Evolutionary conservation across 2,888 invertebrate species (phyloP), one percentile per base, ranked within the genome.

Genomic region (Drosophila neonasuta): DNA sequence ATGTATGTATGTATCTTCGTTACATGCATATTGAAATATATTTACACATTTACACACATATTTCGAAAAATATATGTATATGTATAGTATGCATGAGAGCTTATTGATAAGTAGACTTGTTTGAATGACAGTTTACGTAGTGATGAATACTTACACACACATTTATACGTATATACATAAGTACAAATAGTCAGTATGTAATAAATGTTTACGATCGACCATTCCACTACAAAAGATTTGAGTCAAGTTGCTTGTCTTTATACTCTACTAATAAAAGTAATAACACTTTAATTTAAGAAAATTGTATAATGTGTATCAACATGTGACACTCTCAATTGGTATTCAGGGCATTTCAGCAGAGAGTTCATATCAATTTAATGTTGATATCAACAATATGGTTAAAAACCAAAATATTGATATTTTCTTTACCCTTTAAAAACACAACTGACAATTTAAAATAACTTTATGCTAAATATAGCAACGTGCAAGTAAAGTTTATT

Each of bases 111-210:
- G 15, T 7, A 10, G 6, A 17, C 17, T n/a, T 42, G 32, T 44
- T 54, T 52, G 42, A 29, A 32, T 52, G 52, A 42, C 52, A 42
- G 41, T 17, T 30, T 52, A 52, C 52, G 41, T 44, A 15, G 42
- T 76, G 30, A 44, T 5, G 34, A 44, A 41, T 50, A 9, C n/a
- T 36, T 52, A 15, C 3, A 10, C 32, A 32, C 10, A 32, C 10
- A 32, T 8, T 39, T 6, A 6, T n/a, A n/a, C 5, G 13, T 20
- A n/a, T n/a, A 17, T 10, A 20, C n/a, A 13, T 1, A 6, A 17
- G 3, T 32, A 15, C 5, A 2, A 39, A 39, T 51, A 10, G 24
- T 24, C 24, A 5, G 10, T 41, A 61, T 17, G 9, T 30, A 30
- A 34, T 13, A 13, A 9, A n/a, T 30, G 11, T n/a, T 36, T 5